Percentiles rank a stretch among this genome's conserved stretches.
Conservation (phyloP, 2,113 vertebrate species). For the Laticauda colubrina region DNA sequence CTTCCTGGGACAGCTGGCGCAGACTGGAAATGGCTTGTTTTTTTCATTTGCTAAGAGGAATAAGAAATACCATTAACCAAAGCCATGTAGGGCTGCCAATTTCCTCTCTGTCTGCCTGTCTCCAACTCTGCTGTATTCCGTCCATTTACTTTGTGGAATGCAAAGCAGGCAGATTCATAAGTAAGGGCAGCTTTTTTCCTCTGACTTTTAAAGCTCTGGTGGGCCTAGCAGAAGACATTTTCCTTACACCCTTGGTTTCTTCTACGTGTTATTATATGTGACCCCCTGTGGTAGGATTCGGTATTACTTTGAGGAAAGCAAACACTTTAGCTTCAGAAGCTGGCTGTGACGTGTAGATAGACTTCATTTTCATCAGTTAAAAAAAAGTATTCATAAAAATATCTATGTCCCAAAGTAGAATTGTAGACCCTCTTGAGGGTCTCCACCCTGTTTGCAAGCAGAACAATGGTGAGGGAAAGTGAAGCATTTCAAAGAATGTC, state of each 20-base stretch:
- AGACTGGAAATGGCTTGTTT: conserved; percentile 3
- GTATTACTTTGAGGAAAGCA: not conserved
- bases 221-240: not conserved
- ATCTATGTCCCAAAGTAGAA: not conserved
- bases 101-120: not conserved
- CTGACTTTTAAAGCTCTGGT: not conserved
- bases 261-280: not conserved
- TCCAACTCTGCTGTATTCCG: conserved; percentile 1
- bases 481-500: not conserved
- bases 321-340: not conserved
- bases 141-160: not conserved
- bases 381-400: not conserved
- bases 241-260: not conserved
- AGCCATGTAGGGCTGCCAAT: not conserved
- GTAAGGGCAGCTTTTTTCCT: not conserved
- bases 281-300: not conserved
- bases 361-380: not conserved
- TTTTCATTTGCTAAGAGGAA: not conserved
- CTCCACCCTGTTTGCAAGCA: not conserved
- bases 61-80: not conserved
- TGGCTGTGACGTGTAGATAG: not conserved
- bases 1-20: conserved; percentile 32
- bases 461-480: not conserved
- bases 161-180: not conserved
- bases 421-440: not conserved